phyloP scores from a whole-genome alignment of 2,113 vertebrate genomes.

The Benitochromis conjunctus region DNA sequence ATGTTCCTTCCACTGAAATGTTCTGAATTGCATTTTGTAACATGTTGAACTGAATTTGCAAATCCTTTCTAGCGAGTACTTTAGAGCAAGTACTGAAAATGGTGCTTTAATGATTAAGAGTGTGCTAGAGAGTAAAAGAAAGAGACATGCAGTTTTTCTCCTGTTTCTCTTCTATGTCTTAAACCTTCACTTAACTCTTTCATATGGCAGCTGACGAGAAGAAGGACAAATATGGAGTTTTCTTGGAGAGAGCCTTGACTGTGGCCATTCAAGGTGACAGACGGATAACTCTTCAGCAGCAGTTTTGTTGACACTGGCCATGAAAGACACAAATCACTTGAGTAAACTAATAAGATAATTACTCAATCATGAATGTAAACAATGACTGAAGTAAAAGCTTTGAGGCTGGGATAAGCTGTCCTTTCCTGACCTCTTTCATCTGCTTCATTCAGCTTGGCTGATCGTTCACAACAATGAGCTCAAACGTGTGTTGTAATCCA shows the following conservation, averaged over 20 bases:
- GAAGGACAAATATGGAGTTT: conserved; percentile 57
- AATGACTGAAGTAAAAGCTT: conserved; percentile 6
- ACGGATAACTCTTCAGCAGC: conserved; percentile 15
- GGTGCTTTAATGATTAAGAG: neutral
- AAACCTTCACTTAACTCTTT: conserved; percentile 21
- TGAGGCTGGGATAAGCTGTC: conserved; percentile 9
- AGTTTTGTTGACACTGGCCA: conserved; percentile 43
- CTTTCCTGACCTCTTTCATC: conserved; percentile 2
- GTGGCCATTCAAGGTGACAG: conserved; percentile 5
- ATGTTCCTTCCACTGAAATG: neutral
- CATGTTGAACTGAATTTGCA: neutral
- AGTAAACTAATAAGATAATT: conserved; percentile 16
- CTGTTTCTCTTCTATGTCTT: neutral
- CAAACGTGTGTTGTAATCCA: neutral
- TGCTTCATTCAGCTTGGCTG: neutral
- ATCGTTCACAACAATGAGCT: conserved; percentile 9
- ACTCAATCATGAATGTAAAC: conserved; percentile 18
- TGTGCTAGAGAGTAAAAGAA: neutral
- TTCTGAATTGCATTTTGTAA: neutral
- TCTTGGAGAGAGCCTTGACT: conserved; percentile 7
- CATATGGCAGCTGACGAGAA: neutral
- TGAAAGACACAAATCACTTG: conserved; percentile 8
- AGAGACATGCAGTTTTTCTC: neutral
- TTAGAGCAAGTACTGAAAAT: neutral
- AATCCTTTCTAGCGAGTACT: neutral